Evolutionary conservation across 2,113 vertebrate species (phyloP).

Genomic region (Dasyprocta punctata): DNA sequence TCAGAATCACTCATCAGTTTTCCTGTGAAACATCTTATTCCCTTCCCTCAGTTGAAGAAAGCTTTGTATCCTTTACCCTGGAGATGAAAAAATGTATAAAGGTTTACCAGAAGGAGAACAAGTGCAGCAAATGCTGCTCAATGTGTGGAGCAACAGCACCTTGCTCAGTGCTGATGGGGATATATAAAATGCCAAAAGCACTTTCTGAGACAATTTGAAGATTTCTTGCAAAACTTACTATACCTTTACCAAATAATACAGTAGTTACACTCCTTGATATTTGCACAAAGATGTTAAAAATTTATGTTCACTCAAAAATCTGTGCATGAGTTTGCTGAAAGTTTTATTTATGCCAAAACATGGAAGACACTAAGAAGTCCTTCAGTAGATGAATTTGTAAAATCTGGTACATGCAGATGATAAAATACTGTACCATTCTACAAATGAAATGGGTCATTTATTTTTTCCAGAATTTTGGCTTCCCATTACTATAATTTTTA

Average conservation of each 20-base stretch:
- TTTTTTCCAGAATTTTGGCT: background rate
- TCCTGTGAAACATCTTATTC: background rate
- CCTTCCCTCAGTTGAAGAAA: background rate
- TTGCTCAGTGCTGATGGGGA: too few species aligned
- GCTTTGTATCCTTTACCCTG: background rate
- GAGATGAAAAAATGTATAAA: background rate
- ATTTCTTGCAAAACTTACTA: background rate
- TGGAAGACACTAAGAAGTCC: background rate
- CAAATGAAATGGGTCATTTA: background rate
- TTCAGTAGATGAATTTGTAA: background rate
- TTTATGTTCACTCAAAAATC: background rate
- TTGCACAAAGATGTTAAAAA: background rate
- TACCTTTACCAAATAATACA: background rate
- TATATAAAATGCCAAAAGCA: background rate
- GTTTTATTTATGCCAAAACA: background rate
- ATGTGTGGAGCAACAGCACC: background rate
- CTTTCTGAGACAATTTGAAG: background rate
- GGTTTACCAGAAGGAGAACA: background rate
- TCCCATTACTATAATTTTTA: background rate
- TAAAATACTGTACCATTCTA: background rate
- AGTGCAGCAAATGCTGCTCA: background rate
- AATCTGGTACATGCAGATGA: background rate
- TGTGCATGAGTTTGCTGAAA: background rate
- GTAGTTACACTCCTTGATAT: background rate
- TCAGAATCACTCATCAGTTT: background rate